Base-by-base conservation (phyloP, 2,113 vertebrate genomes). In the Alexandromys fortis region DNA sequence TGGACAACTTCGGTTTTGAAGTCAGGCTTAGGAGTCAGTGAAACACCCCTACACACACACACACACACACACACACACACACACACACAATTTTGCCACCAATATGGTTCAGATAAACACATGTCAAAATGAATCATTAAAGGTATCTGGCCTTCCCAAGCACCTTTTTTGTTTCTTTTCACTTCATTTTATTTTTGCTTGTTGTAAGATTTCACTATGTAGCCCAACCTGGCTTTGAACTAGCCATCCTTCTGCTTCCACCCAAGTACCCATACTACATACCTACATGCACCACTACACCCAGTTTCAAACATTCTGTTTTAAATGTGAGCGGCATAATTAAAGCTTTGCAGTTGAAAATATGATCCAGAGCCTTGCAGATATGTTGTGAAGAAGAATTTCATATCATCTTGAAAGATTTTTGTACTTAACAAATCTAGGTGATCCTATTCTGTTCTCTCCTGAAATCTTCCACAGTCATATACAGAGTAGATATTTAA, bases 341-440 rank as follows among this genome's bases (percentile, higher is more conserved):
- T 92, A 88, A 82, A 86, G 92, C 30, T 75, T 21, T 92, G 30
- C 16, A 90, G 45, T n/a, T 88, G 30, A 95, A 94, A 92, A 86
- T 90, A 76, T 9, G 47, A 85, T 21, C 92, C 93, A 90, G 67
- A 63, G 22, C 21, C 49, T 94, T 97, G 55, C 7, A 22, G 81
- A 95, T 22, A 92, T 94, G 73, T 47, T 81, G 33, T 28, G 26
- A 95, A 52, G n/a, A 47, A 82, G 92, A 94, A 47, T 21, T 72
- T 58, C 9, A 0, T 35, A 12, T 58, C 38, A 26, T 73, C 94
- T 33, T 85, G 19, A 79, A 73, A 73, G 68, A 19, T 94, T 86
- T 76, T 92, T 38, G 14, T 35, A 30, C 73, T 92, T 91, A 94
- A 61, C 7, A 85, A 76, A 73, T 86, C 38, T 58, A 61, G 24